Conservation (phyloP, 2,113 vertebrate genomes). For the Isichthys henryi region DNA sequence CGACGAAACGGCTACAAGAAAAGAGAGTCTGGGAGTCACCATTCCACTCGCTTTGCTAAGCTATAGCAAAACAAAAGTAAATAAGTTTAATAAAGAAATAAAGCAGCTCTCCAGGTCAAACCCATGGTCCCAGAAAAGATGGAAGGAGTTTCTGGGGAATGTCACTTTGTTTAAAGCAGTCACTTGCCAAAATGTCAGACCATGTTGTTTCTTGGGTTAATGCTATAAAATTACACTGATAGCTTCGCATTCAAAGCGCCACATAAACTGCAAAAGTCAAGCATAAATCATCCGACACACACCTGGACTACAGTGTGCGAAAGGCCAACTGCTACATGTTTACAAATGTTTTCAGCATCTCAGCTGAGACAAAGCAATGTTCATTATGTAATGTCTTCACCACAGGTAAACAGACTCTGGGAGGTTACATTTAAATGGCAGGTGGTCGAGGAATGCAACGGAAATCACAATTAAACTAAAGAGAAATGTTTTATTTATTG, state of each 20-base stretch:
- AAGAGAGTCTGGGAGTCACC: conserved; percentile 95
- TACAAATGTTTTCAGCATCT: not conserved
- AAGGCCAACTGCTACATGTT: not conserved
- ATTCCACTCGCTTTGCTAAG: not conserved
- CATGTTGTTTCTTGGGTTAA: not conserved
- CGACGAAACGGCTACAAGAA: conserved; percentile 99
- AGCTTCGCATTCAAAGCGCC: not conserved
- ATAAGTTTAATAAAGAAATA: not conserved
- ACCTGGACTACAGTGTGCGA: not conserved
- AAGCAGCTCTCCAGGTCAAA: not conserved
- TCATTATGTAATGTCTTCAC: not conserved
- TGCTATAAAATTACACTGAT: not conserved
- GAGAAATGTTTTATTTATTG: not conserved
- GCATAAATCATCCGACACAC: not conserved
- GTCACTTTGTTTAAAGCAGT: not conserved
- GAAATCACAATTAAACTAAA: not conserved
- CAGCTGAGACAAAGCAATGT: not conserved
- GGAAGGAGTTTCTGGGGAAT: not conserved
- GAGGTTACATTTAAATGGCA: not conserved
- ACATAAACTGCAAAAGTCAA: not conserved
- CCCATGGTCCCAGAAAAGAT: not conserved
- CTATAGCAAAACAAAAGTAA: not conserved
- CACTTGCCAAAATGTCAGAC: not conserved
- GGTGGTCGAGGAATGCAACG: not conserved
- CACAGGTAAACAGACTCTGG: not conserved